phyloP scores from a whole-genome alignment of 2,888 invertebrate species.

The Poecilobothrus nobilitatus region DNA sequence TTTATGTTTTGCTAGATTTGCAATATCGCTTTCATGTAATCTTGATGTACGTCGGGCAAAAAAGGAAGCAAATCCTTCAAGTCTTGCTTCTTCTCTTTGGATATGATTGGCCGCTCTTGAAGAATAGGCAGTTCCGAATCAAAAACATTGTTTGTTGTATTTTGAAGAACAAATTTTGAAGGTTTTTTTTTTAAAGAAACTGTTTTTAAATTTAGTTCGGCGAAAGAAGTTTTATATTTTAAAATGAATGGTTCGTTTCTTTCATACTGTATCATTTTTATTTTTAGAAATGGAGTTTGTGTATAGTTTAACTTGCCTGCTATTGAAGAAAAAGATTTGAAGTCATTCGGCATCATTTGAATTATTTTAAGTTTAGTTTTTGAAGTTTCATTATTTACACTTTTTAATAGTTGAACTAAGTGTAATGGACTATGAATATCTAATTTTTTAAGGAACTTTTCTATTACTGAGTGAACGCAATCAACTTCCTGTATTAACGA shows the following conservation, averaged over 20 bases:
- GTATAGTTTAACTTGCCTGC: background rate
- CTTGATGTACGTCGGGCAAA: slow-evolving; percentile 2
- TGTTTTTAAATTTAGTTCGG: slow-evolving; percentile 1
- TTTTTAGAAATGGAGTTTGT: background rate
- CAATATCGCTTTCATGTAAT: background rate
- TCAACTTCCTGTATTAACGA: background rate
- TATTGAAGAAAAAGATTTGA: background rate
- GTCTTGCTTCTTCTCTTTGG: background rate
- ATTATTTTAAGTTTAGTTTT: background rate
- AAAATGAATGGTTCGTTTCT: background rate
- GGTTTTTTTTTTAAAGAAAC: background rate
- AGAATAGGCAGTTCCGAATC: too few relatives aligned
- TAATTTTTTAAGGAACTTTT: too few relatives aligned
- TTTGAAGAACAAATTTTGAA: background rate
- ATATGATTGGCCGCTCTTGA: background rate
- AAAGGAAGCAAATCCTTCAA: slow-evolving; percentile 7
- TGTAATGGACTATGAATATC: background rate
- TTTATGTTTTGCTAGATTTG: too few relatives aligned
- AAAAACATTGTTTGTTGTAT: too few relatives aligned
- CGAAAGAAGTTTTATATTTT: slow-evolving; percentile 10
- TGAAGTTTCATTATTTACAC: too few relatives aligned
- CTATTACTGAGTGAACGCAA: too few relatives aligned
- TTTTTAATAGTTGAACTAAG: background rate
- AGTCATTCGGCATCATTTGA: background rate
- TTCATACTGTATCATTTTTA: background rate